Evolutionary conservation across 1,140 invertebrate species (phyloP).

Genomic region (Drosophila seguyi): DNA sequence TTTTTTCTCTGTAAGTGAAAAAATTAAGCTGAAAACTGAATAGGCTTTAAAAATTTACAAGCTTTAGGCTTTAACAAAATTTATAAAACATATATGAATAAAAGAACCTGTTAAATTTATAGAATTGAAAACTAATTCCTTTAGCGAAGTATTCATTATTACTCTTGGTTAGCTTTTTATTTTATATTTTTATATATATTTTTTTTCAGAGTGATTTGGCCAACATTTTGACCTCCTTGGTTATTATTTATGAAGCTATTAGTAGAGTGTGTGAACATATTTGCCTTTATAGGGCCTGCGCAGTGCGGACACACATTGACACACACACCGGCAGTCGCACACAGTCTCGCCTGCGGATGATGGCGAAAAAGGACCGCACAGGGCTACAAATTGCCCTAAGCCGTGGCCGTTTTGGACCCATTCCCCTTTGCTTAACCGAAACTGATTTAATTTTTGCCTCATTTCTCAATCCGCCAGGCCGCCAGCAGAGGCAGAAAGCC

Average conservation of each 20-base stretch:
- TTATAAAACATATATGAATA: too few relatives aligned
- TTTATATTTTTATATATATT: neutral
- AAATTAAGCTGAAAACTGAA: too few relatives aligned
- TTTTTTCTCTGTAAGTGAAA: too few relatives aligned
- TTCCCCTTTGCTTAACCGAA: conserved; percentile 66
- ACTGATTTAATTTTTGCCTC: conserved; percentile 79
- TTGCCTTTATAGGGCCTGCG: conserved; percentile 72
- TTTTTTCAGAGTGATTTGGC: conserved; percentile 56
- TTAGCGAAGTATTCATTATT: too few relatives aligned
- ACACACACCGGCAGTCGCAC: conserved; percentile 19
- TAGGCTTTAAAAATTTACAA: too few relatives aligned
- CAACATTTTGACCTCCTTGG: conserved; percentile 77
- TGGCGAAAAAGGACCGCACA: conserved; percentile 77
- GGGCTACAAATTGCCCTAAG: conserved; percentile 77
- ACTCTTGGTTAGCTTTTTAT: too few relatives aligned
- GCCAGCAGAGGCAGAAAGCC: conserved; percentile 56
- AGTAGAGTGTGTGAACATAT: conserved; percentile 83
- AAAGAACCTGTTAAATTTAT: too few relatives aligned
- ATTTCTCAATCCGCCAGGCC: conserved; percentile 64
- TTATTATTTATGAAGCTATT: conserved; percentile 85
- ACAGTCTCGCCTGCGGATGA: conserved; percentile 32
- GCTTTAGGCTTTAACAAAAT: too few relatives aligned
- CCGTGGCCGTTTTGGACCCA: conserved; percentile 47
- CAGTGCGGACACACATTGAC: conserved; percentile 23
- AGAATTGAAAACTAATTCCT: too few relatives aligned